Conservation (phyloP, 2,113 vertebrate species). For the Parotia lawesii region DNA sequence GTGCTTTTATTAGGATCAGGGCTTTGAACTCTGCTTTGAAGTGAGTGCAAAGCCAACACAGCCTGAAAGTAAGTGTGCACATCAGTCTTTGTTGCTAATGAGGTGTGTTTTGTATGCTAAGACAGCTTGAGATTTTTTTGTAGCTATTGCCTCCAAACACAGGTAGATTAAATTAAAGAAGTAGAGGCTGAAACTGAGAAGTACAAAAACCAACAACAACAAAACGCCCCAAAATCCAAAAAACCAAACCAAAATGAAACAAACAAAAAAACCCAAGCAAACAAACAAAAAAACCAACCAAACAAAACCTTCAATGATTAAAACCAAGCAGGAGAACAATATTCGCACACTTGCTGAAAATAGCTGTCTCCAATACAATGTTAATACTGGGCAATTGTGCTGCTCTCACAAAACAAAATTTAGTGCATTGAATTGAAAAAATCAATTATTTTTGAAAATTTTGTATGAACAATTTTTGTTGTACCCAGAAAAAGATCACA, state of each 20-base stretch:
- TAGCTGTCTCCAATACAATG: fast-evolving
- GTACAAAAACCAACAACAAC: background rate
- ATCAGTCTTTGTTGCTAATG: background rate
- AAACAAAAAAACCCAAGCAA: fast-evolving
- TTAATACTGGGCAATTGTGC: background rate
- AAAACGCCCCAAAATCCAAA: fast-evolving
- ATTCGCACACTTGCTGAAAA: background rate
- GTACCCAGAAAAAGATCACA: background rate
- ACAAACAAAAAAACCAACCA: background rate
- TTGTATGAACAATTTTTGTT: background rate
- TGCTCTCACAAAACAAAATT: background rate
- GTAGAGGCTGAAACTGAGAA: background rate
- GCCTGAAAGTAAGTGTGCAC: background rate
- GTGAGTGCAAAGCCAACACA: background rate
- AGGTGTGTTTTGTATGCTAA: background rate
- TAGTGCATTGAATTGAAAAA: background rate
- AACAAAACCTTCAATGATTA: background rate
- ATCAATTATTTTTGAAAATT: background rate
- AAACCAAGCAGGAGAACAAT: background rate
- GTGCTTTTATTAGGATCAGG: background rate
- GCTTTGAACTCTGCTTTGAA: slow-evolving; percentile 1
- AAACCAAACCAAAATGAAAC: fast-evolving
- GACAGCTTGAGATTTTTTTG: background rate
- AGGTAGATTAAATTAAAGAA: background rate
- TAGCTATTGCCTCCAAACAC: background rate